Percentiles rank a stretch among this genome's conserved stretches.
These are phyloP conservation scores for Cosmia trapezina DNA, from an alignment of 2,888 invertebrate genomes.

Conservation along the genomic window DNA sequence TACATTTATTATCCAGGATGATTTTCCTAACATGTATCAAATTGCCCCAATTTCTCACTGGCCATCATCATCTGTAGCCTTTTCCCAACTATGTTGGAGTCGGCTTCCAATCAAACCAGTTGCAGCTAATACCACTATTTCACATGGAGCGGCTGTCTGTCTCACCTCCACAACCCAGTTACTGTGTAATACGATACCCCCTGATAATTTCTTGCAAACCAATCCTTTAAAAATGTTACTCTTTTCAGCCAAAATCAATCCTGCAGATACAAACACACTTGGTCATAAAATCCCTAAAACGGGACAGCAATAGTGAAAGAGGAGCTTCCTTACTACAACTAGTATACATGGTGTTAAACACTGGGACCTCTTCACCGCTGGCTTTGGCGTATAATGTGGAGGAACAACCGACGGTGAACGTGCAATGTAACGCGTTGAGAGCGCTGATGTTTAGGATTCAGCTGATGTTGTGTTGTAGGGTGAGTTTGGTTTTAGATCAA, in stretches of 20 bases:
- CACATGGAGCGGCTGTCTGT: no score
- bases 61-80: no score
- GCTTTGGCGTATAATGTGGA: conserved; percentile 72
- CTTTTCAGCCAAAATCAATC: conserved; percentile 76
- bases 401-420: conserved; percentile 56
- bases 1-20: no score
- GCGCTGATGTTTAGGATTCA: conserved; percentile 86
- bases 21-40: no score
- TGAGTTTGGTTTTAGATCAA: conserved; percentile 64
- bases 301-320: conserved; percentile 77
- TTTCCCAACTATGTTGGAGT: no score
- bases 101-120: no score
- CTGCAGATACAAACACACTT: conserved; percentile 80
- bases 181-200: no score
- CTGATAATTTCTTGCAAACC: not conserved
- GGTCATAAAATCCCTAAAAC: conserved; percentile 79
- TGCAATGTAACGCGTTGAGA: conserved; percentile 79
- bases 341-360: conserved; percentile 79
- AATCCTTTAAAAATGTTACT: not conserved
- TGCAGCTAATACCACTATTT: no score
- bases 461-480: conserved; percentile 82
- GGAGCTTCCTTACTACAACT: conserved; percentile 80
- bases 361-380: conserved; percentile 78
- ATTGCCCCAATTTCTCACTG: no score
- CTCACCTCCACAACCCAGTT: no score